Base-by-base conservation (phyloP, 1,140 invertebrate species). In the Geopemphigus sp. region DNA sequence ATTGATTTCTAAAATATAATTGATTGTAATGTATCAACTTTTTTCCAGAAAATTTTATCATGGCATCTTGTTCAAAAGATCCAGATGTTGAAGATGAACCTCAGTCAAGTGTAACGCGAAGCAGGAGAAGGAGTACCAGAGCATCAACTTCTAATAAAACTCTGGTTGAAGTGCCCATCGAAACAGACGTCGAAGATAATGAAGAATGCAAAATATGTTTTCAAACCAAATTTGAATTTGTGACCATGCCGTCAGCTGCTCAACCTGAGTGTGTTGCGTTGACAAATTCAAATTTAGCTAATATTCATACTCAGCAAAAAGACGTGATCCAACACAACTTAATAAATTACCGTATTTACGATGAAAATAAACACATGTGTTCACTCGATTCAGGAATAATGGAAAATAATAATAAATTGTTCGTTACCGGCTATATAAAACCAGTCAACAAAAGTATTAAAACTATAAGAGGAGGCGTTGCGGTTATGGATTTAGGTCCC, bases 401-500 rank as follows among this genome's bases (percentile, higher is more conserved):
- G 82, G 93, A 95, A 85, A 90, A 89, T 84, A 93, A 95, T 86
- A 87, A 91, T 5, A 84, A 89, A 57, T 86, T 94, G 26, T 94
- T 90, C 84, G 90, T 94, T 85, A 94, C 92, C 84, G 94, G 94
- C 1, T 92, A 91, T 83, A 87, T 95, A 11, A 95, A 95, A 85
- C 89, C 92, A 17, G 91, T 95, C 82, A 94, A 91, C 86, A 91
- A 91, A 82, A 93, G 95, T 64, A 89, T 92, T 82, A 83, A 90
- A 22, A 87, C 88, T 32, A 68, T 91, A 88, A 85, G 88, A 95
- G 78, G 95, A 94, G 86, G 93, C 32, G 88, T 91, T 81, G 90
- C 93, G 70, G 95, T 95, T 85, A 93, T 95, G 86, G 90, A 87
- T 81, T 91, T 94, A 83, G 94, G 94, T 10, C 94, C 94, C 12